Percentiles rank a stretch among this genome's conserved stretches.
These are phyloP conservation scores for Chrysomallon squamiferum DNA, from an alignment of 1,140 invertebrate genomes.

Conservation along the genomic window DNA sequence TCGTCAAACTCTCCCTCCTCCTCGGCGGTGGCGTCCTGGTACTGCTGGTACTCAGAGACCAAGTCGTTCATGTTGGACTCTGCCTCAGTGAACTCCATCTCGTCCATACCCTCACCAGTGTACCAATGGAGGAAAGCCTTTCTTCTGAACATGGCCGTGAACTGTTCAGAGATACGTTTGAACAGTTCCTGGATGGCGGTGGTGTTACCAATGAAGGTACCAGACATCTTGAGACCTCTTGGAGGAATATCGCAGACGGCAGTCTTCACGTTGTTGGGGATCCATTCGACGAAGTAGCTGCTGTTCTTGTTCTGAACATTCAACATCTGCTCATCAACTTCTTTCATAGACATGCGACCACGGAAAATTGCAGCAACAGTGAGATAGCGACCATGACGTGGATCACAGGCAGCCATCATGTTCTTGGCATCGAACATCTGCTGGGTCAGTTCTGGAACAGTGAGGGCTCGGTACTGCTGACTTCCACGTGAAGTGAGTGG, in stretches of 20 bases:
- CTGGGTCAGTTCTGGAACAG: conserved; percentile 69
- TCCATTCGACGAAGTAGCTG: conserved; percentile 74
- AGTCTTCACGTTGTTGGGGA: conserved; percentile 74
- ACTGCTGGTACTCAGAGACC: conserved; percentile 80
- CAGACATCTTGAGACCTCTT: conserved; percentile 88
- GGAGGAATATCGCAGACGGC: conserved; percentile 79
- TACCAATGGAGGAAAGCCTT: conserved; percentile 85
- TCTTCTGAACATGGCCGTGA: conserved; percentile 76
- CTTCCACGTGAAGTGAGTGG: conserved; percentile 70
- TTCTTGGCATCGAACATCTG: conserved; percentile 71
- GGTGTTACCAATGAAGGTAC: conserved; percentile 75
- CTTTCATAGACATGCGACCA: conserved; percentile 68
- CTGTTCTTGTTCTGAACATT: conserved; percentile 90
- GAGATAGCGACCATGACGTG: conserved; percentile 77
- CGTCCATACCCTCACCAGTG: conserved; percentile 84
- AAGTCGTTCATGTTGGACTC: conserved; percentile 85
- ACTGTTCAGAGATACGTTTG: conserved; percentile 73
- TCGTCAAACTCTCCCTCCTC: conserved; percentile 64
- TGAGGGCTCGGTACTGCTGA: conserved; percentile 67
- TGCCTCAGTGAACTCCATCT: conserved; percentile 80
- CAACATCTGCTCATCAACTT: conserved; percentile 74
- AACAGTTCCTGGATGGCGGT: conserved; percentile 83
- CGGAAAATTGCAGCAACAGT: conserved; percentile 92
- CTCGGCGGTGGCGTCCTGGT: conserved; percentile 58
- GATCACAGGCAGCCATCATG: too few relatives aligned